phyloP scores from a whole-genome alignment of 1,140 invertebrate species.

The Diprion similis region DNA sequence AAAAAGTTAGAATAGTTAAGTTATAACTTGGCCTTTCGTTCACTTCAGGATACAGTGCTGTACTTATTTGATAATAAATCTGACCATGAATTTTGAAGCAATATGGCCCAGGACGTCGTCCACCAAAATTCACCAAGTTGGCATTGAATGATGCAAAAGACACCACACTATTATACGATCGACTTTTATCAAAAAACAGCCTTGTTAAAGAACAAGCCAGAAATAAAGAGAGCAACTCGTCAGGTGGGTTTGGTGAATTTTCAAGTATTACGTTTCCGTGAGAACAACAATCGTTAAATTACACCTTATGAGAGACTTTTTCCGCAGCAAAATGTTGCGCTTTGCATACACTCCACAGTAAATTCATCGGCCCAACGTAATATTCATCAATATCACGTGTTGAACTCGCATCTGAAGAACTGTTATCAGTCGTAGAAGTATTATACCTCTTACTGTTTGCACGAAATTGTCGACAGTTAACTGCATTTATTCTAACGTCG shows the following conservation, averaged over 20 bases:
- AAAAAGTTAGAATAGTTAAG: slow-evolving; percentile 17
- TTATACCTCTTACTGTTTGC: not conserved
- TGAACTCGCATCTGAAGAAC: not conserved
- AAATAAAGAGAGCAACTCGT: not conserved
- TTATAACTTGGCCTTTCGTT: slow-evolving; percentile 21
- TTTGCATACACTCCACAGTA: too few species aligned
- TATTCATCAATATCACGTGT: too few species aligned
- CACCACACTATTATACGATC: not conserved
- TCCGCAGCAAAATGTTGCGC: too few species aligned
- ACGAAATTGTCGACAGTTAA: not conserved
- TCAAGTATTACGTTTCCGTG: not conserved
- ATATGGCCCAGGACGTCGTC: not conserved
- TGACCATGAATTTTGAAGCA: slow-evolving; percentile 18
- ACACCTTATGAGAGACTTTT: too few species aligned
- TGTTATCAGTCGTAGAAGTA: not conserved
- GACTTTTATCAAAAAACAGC: not conserved
- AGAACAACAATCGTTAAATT: too few species aligned
- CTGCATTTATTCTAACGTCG: not conserved
- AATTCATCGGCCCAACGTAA: too few species aligned
- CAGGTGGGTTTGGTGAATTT: not conserved
- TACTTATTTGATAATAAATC: slow-evolving; percentile 5
- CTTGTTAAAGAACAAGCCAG: not conserved
- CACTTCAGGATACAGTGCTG: slow-evolving; percentile 14
- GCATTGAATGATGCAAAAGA: not conserved
- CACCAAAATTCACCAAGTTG: not conserved